Evolutionary conservation across 1,140 invertebrate species (phyloP), one percentile per base, ranked within the genome.

Genomic region (Babylonia areolata): DNA sequence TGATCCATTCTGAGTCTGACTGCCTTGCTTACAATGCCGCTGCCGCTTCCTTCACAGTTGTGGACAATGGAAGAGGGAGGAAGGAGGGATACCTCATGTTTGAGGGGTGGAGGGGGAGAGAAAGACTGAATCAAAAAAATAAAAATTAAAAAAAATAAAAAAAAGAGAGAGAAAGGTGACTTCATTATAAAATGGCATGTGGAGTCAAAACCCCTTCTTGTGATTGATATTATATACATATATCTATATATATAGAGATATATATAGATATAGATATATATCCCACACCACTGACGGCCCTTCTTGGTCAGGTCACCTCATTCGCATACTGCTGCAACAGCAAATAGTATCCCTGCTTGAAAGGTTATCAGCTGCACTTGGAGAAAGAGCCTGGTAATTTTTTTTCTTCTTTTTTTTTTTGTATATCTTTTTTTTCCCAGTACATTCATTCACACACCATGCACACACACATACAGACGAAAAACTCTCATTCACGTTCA

Each of bases 291-390:
- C 17, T 51, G 46, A 51, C 11, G 3, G 37, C 33, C 75, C 75
- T 77, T 15, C 39, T 77, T 77, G 20, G 75, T 77, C 17, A 28
- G 31, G 31, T 64, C 15, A 5, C 35, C 15, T 23, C 11, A 15
- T 77, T 77, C 75, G 17, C 75, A 37, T 9, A 40, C 75, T 77
- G 37, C 75, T 40, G 37, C 37, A 37, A 77, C 20, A 40, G 75
- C 37, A 17, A 15, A 39, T n/a, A 37, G 75, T 40, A 37, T 77
- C 75, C 75, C 75, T 77, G 75, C 37, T 77, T 77, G 12, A 23
- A 77, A 77, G 35, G 75, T 35, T 37, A 40, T 77, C 75, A 77
- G 75, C 75, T 77, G 75, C 75, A 77, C 75, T 77, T 39, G 37
- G 33, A 77, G 75, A 77, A 77, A 77, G 75, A 77, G 75, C 75